Evolutionary conservation across 1,140 invertebrate genomes (phyloP).

Genomic region (Drosophila varians): DNA sequence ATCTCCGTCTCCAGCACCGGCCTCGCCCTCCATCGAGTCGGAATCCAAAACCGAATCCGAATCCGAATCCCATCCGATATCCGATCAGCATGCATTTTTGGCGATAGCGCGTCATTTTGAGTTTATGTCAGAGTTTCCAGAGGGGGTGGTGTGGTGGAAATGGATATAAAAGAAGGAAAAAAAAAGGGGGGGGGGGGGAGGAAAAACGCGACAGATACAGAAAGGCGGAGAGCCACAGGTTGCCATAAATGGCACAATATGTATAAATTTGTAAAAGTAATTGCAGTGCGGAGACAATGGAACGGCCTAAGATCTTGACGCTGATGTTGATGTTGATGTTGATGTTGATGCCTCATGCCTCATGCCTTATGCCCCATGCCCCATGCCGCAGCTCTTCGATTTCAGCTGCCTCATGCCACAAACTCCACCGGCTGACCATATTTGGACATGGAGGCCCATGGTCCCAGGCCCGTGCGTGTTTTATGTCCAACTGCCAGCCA

Average conservation of each 20-base stretch:
- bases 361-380: constrained; percentile 5
- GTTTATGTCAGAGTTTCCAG: constrained; percentile 63
- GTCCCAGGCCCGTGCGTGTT: constrained; percentile 65
- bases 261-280: constrained; percentile 84
- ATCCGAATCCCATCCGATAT: constrained; percentile 23
- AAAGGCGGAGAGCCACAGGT: constrained; percentile 55
- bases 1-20: too few species aligned
- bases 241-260: constrained; percentile 81
- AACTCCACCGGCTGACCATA: constrained; percentile 51
- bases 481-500: constrained; percentile 80
- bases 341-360: constrained; percentile 1
- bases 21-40: neutral
- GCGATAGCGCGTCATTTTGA: constrained; percentile 77
- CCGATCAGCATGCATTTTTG: constrained; percentile 79
- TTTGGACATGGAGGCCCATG: constrained; percentile 51
- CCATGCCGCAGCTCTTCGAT: neutral
- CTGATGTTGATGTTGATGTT: constrained; percentile 40
- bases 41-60: neutral
- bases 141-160: neutral
- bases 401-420: constrained; percentile 24
- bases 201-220: constrained; percentile 27
- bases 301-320: constrained; percentile 52
- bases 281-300: constrained; percentile 71
- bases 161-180: neutral
- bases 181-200: too few species aligned